Evolutionary conservation across 2,797 vertebrate genomes (phyloP), one percentile per base, ranked within the genome.

Genomic region (Sebastes variabilis): DNA sequence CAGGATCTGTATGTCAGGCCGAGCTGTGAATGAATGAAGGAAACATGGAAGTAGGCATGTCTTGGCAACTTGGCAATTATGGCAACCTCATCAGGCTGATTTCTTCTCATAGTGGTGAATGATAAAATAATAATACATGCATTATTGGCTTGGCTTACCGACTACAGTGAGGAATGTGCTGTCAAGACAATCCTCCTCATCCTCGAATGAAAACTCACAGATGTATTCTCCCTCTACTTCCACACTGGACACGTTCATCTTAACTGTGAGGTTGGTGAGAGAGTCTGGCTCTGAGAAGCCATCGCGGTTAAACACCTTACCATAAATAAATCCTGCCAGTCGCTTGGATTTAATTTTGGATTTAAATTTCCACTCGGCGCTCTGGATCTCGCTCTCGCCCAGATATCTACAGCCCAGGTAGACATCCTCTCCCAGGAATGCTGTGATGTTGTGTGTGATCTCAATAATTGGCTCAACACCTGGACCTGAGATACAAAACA

Each of bases 241-340:
- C 65, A 95, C 73, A 29, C 86, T 85, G 60, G 79, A 78, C 22
- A 96, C 82, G 1, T 0, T 85, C 87, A 94, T 81, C 76, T 42
- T 86, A 27, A 95, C 89, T 0, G 95, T 95, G 80, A 96, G 94
- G 90, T 96, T 96, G 81, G 84, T 93, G 62, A 16, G 2, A 12
- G 95, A 96, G 4, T 55, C 87, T 0, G 95, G 95, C 1, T 5
- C 0, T 8, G 87, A 90, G 75, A 95, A 90, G 8, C 36, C 5
- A 14, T 66, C 16, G 0, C 18, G 70, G 3, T 2, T 30, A 13
- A 87, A 94, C 0, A 60, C 1, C 2, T 0, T 18, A 1, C 49
- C 54, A 2, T 25, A 4, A 0, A 0, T 1, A 81, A 89, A 93
- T 6, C 91, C 91, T 1, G 85, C 86, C 80, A 95, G 71, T 27